Evolutionary conservation across 2,888 invertebrate genomes (phyloP).

Genomic region (Drosophila mettleri): DNA sequence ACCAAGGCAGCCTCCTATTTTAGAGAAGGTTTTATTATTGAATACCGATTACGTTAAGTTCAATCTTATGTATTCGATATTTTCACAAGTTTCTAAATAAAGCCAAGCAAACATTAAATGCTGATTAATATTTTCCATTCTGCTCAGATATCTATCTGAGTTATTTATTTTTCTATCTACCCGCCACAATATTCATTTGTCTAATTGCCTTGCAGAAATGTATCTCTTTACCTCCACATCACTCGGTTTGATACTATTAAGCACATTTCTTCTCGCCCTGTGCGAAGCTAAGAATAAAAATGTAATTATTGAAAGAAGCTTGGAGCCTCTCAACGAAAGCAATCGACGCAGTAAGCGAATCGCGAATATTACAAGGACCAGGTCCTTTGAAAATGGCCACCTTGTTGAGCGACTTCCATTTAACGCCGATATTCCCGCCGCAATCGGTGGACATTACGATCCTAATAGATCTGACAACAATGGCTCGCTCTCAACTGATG

Average conservation of each 20-base stretch:
- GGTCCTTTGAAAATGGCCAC: too few relatives aligned
- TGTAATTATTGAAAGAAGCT: too few relatives aligned
- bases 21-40: neutral
- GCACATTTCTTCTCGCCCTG: too few relatives aligned
- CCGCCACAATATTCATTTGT: neutral
- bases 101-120: neutral
- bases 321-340: too few relatives aligned
- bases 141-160: neutral
- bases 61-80: neutral
- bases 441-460: too few relatives aligned
- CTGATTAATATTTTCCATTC: neutral
- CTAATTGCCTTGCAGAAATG: conserved; percentile 1
- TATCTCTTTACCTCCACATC: neutral
- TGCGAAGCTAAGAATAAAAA: neutral
- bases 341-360: too few relatives aligned
- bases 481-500: too few relatives aligned
- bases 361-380: too few relatives aligned
- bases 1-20: too few relatives aligned
- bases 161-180: neutral
- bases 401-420: too few relatives aligned
- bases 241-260: neutral
- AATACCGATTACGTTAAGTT: neutral
- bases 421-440: too few relatives aligned
- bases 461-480: too few relatives aligned
- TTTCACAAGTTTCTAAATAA: conserved; percentile 12